Evolutionary conservation across 2,113 vertebrate species (phyloP).

Genomic region (Noturus placidus): DNA sequence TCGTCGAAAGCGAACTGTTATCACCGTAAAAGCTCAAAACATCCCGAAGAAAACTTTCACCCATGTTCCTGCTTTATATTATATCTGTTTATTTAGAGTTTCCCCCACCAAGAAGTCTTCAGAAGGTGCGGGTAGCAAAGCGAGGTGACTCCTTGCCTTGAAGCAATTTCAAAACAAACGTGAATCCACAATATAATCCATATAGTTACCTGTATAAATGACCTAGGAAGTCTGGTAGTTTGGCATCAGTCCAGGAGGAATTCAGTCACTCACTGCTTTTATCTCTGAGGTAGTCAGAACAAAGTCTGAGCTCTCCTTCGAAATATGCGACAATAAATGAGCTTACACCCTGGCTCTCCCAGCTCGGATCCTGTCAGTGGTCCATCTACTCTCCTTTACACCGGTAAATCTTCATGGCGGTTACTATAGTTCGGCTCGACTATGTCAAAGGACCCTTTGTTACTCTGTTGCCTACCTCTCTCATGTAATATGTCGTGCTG

Average conservation of each 20-base stretch:
- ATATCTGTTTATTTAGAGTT: not conserved
- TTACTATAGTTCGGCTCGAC: not conserved
- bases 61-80: not conserved
- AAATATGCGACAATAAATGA: not conserved
- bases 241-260: not conserved
- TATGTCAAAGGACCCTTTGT: conserved; percentile 39
- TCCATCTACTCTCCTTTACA: not conserved
- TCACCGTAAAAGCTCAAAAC: conserved; percentile 65
- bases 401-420: not conserved
- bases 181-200: not conserved
- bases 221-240: not conserved
- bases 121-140: not conserved
- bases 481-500: not conserved
- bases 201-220: not conserved
- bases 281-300: conserved; percentile 21
- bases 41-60: conserved; percentile 48
- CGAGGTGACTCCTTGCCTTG: not conserved
- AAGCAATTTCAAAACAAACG: not conserved
- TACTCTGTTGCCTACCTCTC: conserved; percentile 1
- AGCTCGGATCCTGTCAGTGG: not conserved
- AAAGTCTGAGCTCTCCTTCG: conserved; percentile 6
- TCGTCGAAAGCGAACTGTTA: conserved; percentile 60
- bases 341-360: not conserved
- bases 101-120: not conserved
- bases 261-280: not conserved